Conservation (phyloP, 2,797 vertebrate species). For the Enteromius thamalakanensis region DNA sequence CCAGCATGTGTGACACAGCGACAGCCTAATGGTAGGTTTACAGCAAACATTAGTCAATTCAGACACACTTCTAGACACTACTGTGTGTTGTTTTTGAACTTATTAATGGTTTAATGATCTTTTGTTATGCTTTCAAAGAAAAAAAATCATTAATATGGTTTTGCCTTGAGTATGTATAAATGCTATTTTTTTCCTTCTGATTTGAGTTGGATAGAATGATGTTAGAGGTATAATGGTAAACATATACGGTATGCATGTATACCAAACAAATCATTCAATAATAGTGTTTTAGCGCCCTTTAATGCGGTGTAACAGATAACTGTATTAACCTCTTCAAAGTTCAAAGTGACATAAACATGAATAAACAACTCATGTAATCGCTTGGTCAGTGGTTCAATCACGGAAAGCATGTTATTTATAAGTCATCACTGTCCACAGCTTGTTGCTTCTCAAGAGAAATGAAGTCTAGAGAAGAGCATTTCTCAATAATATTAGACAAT, state of each 20-base stretch:
- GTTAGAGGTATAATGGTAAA: background rate
- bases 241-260: background rate
- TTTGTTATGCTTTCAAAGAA: background rate
- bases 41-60: background rate
- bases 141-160: background rate
- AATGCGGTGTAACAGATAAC: background rate
- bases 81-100: background rate
- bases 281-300: background rate
- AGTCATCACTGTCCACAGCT: background rate
- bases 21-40: constrained; percentile 82
- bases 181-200: background rate
- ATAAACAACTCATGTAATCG: background rate
- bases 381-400: background rate
- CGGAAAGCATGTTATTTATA: background rate
- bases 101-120: background rate
- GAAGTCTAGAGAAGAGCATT: background rate
- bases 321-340: background rate
- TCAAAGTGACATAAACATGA: background rate
- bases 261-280: background rate
- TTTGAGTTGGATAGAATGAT: background rate
- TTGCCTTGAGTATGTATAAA: background rate
- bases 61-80: background rate
- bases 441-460: background rate
- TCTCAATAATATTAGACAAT: background rate
- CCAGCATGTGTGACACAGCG: constrained; percentile 69